Percentiles rank a stretch among this genome's conserved stretches.
Evolutionary conservation across 2,797 vertebrate species (phyloP).

Genomic region (Phoxinus dragarum): DNA sequence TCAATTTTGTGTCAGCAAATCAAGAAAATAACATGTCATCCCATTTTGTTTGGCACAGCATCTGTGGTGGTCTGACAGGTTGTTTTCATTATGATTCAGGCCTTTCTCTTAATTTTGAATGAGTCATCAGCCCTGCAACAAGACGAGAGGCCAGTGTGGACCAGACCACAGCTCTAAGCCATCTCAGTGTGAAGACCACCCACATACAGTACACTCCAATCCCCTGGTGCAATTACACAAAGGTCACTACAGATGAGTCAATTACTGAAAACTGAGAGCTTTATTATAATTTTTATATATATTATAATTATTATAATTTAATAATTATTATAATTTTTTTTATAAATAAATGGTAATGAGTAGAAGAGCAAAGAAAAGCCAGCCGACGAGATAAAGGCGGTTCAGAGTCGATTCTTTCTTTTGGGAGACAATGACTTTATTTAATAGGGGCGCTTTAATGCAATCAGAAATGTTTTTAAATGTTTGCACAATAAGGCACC

Average conservation of each 20-base stretch:
- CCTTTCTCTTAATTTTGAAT: constrained; percentile 13
- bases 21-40: neutral
- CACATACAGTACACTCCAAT: constrained; percentile 23
- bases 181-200: constrained; percentile 29
- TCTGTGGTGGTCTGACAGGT: neutral
- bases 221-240: neutral
- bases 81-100: constrained; percentile 9
- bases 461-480: neutral
- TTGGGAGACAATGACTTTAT: too few species aligned
- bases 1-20: neutral
- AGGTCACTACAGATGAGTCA: constrained; percentile 31
- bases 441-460: neutral
- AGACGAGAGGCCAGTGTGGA: neutral
- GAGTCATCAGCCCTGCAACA: constrained; percentile 18
- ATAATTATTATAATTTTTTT: too few species aligned
- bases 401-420: too few species aligned
- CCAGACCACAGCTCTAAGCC: constrained; percentile 24
- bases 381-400: neutral
- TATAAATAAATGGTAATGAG: neutral
- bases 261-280: constrained; percentile 17
- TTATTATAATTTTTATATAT: too few species aligned
- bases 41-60: neutral
- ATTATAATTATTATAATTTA: too few species aligned
- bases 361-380: neutral
- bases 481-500: too few species aligned